Conservation (phyloP, 2,888 invertebrate species). For the Drosophila silvestris region DNA sequence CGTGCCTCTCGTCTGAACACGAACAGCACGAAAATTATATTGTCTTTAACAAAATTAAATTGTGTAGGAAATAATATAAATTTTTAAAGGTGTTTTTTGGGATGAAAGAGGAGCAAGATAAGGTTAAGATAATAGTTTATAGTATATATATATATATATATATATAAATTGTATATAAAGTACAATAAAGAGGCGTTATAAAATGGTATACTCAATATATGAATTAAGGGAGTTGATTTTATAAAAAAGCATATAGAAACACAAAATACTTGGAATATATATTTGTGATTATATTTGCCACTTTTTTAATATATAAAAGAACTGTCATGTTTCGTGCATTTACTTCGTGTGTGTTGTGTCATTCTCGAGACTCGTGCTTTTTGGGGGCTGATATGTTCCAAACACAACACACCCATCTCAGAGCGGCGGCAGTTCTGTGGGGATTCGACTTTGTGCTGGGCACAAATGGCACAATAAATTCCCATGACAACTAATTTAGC, state of each 20-base stretch:
- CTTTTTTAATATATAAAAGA: background rate
- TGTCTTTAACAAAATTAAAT: background rate
- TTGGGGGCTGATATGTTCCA: background rate
- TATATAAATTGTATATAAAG: background rate
- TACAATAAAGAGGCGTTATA: background rate
- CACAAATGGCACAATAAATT: slow-evolving; percentile 76
- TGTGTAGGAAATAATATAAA: background rate
- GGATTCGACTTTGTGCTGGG: slow-evolving; percentile 39
- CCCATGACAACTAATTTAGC: slow-evolving; percentile 81
- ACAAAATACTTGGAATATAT: too few species aligned
- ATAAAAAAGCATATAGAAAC: background rate
- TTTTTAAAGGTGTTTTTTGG: background rate
- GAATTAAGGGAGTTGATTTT: background rate
- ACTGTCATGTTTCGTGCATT: background rate
- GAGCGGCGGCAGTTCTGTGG: slow-evolving; percentile 13
- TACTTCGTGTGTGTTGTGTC: background rate
- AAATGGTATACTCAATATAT: background rate
- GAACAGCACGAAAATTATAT: background rate
- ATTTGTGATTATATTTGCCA: background rate
- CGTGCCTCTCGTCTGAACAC: background rate
- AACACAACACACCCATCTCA: slow-evolving; percentile 6
- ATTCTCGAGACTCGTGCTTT: background rate
- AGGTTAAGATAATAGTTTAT: background rate
- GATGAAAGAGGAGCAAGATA: background rate
- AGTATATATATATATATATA: background rate